Percentiles rank a stretch among this genome's conserved stretches.
Conservation (phyloP, 2,797 vertebrate species). For the Epinephelus awoara region DNA sequence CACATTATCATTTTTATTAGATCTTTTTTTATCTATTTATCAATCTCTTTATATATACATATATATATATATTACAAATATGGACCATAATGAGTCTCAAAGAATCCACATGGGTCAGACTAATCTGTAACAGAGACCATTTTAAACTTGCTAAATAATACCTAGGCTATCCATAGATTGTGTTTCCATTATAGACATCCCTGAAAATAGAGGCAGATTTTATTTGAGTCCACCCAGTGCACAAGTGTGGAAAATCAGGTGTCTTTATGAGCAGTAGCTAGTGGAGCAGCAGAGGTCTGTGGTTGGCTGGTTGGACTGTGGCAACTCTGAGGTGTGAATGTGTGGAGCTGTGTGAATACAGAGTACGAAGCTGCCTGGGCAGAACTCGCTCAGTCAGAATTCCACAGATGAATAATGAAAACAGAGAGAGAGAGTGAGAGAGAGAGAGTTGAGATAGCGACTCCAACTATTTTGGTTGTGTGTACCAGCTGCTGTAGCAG, state of each 20-base stretch:
- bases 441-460: conserved; percentile 12
- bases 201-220: neutral
- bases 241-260: neutral
- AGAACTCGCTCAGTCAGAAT: conserved; percentile 13
- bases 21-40: no score
- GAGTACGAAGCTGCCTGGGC: conserved; percentile 29
- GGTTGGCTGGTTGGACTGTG: conserved; percentile 29
- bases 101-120: no score
- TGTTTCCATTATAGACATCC: neutral
- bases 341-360: conserved; percentile 41
- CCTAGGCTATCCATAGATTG: neutral
- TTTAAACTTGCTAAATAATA: no score
- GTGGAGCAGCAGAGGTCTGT: conserved; percentile 29
- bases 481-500: conserved; percentile 22
- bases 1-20: neutral
- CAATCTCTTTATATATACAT: no score
- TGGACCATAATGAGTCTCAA: neutral
- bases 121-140: neutral
- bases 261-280: neutral
- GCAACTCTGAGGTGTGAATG: conserved; percentile 38
- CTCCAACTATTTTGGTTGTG: conserved; percentile 3
- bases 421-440: neutral
- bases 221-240: neutral
- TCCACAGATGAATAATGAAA: conserved; percentile 44
- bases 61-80: no score